Base-by-base conservation (phyloP, 2,888 invertebrate genomes). In the Drosophila quinaria region DNA sequence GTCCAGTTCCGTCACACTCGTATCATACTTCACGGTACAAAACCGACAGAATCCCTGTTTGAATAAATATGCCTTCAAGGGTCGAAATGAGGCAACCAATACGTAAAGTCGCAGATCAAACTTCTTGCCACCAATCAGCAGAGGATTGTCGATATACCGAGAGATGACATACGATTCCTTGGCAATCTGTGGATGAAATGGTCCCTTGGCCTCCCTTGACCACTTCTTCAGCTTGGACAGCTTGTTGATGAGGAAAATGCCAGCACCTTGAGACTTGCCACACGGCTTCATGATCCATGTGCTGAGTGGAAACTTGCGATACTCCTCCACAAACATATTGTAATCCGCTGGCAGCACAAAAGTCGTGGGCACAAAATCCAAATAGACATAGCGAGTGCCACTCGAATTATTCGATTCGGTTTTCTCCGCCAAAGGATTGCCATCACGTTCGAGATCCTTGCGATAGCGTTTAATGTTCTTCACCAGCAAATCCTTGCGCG, bases 241-340 rank as follows among this genome's bases (percentile, higher is more conserved):
- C 93, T 98, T 98, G 92, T 98, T 98, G 87, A 98, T 98, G 39
- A 98, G 94, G 92, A 98, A 98, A 90, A 98, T 98, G 39, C 98
- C 98, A 13, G 97, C 95, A 3, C 97, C 97, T 91, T 97, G 97
- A 2, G 98, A 98, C 93, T 98, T 97, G 29, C 98, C 98, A 91
- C 98, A 98, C 0, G 98, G 98, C 91, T 98, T 98, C 97, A 98
- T 97, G 72, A 98, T 98, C 98, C 98, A 98, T 0, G 98, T 98
- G 85, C 97, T 97, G 90, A 97, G 96, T 0, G 98, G 98, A 79
- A 96, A 97, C 93, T 98, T 98, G 64, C 98, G 94, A 92, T 98
- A 98, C 91, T 98, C 98, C 91, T 98, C 98, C 0, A 98, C 98
- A 92, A 98, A 98, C 95, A 98, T 96, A 91, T 98, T 98, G 92